Evolutionary conservation across 2,888 invertebrate genomes (phyloP).

Genomic region (Thymelicus lineola): DNA sequence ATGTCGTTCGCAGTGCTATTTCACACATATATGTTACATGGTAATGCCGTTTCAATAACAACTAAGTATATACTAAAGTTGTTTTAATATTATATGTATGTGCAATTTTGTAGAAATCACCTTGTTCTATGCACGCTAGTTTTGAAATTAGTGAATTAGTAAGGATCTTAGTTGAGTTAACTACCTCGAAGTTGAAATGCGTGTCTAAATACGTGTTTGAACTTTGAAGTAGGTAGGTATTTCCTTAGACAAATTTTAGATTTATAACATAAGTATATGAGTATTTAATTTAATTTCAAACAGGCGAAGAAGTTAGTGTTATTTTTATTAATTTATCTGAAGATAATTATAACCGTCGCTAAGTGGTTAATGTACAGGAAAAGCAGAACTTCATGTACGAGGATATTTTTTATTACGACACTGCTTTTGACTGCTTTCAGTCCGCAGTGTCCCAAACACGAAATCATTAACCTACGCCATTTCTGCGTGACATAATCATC

Average conservation of each 20-base stretch:
- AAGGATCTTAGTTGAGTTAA: background rate
- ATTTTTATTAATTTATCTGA: too few species aligned
- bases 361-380: too few species aligned
- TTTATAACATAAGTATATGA: background rate
- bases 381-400: too few species aligned
- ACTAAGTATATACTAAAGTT: conserved; percentile 9
- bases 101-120: conserved; percentile 25
- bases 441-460: too few species aligned
- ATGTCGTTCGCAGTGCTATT: conserved; percentile 33
- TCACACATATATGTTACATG: conserved; percentile 35
- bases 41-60: conserved; percentile 31
- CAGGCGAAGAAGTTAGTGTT: too few species aligned
- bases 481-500: too few species aligned
- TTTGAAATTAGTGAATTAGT: conserved; percentile 10
- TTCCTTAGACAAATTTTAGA: background rate
- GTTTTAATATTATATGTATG: conserved; percentile 25
- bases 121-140: background rate
- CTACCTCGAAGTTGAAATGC: background rate
- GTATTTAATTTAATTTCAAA: too few species aligned
- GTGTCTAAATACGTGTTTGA: background rate
- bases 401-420: too few species aligned
- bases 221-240: background rate
- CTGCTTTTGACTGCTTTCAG: too few species aligned
- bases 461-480: too few species aligned
- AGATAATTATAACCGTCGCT: too few species aligned